Conservation (phyloP, 2,888 invertebrate genomes). For the Conistra vaccinii region DNA sequence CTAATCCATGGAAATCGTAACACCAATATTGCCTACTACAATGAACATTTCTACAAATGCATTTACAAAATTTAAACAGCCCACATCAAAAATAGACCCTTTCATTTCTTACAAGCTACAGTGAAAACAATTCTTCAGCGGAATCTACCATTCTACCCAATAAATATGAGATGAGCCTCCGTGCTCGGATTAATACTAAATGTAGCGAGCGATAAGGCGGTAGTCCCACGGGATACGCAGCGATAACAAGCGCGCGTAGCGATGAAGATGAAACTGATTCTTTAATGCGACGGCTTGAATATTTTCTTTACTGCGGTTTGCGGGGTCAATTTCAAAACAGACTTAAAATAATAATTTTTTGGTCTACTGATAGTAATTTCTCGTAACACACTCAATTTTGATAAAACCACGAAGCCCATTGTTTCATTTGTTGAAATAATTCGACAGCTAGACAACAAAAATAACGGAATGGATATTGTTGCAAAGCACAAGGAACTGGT, state of each 20-base stretch:
- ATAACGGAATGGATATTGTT: neutral
- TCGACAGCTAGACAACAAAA: neutral
- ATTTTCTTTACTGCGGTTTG: neutral
- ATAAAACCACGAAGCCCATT: neutral
- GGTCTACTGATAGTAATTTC: neutral
- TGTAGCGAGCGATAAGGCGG: constrained; percentile 30
- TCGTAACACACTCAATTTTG: too few species aligned
- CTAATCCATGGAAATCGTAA: too few species aligned
- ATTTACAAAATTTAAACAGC: neutral
- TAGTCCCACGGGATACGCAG: constrained; percentile 22
- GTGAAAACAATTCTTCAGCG: constrained; percentile 24
- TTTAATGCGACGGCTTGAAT: constrained; percentile 23
- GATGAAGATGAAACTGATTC: constrained; percentile 32
- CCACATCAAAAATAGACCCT: constrained; percentile 22
- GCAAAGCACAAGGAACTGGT: too few species aligned
- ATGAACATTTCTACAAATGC: neutral
- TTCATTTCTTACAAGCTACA: constrained; percentile 11
- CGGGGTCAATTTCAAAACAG: neutral
- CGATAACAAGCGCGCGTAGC: constrained; percentile 30
- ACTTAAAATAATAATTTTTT: neutral
- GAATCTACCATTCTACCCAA: constrained; percentile 2
- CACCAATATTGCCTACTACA: neutral
- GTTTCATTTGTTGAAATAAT: too few species aligned
- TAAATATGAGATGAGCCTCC: constrained; percentile 40
- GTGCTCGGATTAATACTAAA: constrained; percentile 38